These are phyloP conservation scores for Imbricaverruca yamaguchii DNA, from an alignment of 2,888 invertebrate genomes.

Conservation along the genomic window DNA sequence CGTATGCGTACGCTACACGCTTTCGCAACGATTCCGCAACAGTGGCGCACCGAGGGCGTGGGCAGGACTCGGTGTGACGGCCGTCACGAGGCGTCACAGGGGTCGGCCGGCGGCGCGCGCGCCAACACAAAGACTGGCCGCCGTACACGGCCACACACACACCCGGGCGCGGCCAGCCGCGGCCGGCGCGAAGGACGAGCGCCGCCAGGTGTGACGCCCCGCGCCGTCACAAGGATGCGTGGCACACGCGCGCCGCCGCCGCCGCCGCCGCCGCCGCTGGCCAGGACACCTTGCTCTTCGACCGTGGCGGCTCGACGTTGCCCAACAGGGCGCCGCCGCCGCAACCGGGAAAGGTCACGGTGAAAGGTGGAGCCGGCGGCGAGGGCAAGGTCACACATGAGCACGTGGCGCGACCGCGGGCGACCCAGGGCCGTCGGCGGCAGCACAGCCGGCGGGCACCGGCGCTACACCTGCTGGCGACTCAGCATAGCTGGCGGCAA, in stretches of 20 bases:
- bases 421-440: neutral
- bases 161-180: neutral
- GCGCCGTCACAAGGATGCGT: neutral
- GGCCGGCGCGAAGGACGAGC: neutral
- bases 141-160: neutral
- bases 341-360: constrained; percentile 1
- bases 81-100: neutral
- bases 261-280: neutral
- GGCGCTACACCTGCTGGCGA: too few relatives aligned
- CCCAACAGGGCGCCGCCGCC: neutral
- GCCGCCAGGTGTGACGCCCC: neutral
- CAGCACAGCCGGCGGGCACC: neutral
- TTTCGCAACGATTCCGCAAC: neutral
- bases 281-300: too few relatives aligned
- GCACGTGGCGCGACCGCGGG: neutral
- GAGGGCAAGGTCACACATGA: neutral
- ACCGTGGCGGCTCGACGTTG: neutral
- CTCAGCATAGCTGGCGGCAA: too few relatives aligned
- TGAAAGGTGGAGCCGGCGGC: constrained; percentile 1
- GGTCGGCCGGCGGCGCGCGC: too few relatives aligned
- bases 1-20: too few relatives aligned
- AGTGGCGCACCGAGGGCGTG: neutral
- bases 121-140: neutral
- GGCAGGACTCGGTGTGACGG: neutral
- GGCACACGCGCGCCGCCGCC: neutral